A percentile compares a stretch with the other conserved stretches of the same genome.
phyloP scores from a whole-genome alignment of 2,113 vertebrate genomes.

The Ameiurus melas region DNA sequence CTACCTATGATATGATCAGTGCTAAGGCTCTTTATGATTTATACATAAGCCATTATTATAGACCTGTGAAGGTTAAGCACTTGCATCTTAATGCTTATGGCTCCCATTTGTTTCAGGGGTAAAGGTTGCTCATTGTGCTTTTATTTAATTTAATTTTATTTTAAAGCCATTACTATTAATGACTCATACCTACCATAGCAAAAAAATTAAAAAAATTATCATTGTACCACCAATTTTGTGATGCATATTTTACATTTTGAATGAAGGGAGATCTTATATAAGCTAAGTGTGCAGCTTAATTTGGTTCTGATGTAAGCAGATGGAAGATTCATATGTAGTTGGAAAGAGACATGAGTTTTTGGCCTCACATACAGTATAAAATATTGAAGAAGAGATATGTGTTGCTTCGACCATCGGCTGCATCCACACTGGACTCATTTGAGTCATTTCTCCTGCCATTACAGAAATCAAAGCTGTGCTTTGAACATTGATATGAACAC shows the following conservation, averaged over 20 bases:
- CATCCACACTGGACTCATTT: slow-evolving; percentile 1
- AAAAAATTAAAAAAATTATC: not conserved
- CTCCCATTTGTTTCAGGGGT: not conserved
- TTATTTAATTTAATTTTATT: not conserved
- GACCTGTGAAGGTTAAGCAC: not conserved
- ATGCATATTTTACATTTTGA: not conserved
- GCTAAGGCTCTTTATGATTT: not conserved
- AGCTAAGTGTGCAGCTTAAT: not conserved
- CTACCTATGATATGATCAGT: not conserved
- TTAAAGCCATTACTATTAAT: not conserved
- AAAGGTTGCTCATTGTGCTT: not conserved
- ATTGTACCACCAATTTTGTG: not conserved
- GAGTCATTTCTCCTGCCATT: slow-evolving; percentile 27
- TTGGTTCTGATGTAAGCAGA: not conserved
- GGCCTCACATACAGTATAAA: not conserved
- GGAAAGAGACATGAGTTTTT: not conserved
- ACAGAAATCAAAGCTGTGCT: slow-evolving; percentile 38
- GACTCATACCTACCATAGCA: not conserved
- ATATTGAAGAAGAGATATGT: not conserved
- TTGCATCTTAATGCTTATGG: not conserved
- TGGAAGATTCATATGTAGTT: not conserved
- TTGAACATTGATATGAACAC: slow-evolving; percentile 35
- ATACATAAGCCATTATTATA: not conserved
- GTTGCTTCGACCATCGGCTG: slow-evolving; percentile 2
- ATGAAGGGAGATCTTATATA: not conserved